A percentile compares a stretch with the other conserved stretches of the same genome.
phyloP scores from a whole-genome alignment of 1,140 invertebrate species.

The Chironomus tepperi region DNA sequence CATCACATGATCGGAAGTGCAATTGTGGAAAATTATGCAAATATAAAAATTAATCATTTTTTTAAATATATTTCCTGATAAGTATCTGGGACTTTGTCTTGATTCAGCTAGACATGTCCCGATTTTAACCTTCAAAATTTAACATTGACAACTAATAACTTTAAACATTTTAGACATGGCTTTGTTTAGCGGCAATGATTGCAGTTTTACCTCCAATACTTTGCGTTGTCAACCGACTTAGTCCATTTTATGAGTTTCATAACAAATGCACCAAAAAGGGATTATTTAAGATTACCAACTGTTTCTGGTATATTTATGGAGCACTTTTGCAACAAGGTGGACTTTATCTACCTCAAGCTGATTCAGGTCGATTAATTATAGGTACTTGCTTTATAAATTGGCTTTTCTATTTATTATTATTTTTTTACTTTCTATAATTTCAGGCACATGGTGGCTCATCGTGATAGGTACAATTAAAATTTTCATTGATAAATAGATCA shows the following conservation, averaged over 20 bases:
- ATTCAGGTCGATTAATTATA: conserved; percentile 79
- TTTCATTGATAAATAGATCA: no score
- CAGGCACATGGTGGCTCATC: conserved; percentile 81
- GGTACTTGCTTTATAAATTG: conserved; percentile 38
- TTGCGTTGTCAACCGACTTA: conserved; percentile 63
- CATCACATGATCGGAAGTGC: no score
- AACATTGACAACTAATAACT: conserved; percentile 1
- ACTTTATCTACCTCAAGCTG: conserved; percentile 69
- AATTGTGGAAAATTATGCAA: no score
- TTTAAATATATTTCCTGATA: no score
- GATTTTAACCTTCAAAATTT: not conserved
- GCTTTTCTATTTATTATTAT: no score
- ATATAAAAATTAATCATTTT: no score
- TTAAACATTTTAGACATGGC: conserved; percentile 62
- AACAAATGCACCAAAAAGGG: conserved; percentile 47
- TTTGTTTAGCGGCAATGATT: conserved; percentile 60
- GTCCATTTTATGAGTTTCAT: conserved; percentile 58
- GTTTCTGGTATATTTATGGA: conserved; percentile 84
- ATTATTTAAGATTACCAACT: conserved; percentile 61
- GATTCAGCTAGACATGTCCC: no score
- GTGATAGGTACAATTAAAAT: conserved; percentile 61
- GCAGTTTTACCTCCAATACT: conserved; percentile 68
- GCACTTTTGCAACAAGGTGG: conserved; percentile 86
- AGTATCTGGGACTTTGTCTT: no score
- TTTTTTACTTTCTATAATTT: no score